Base-by-base conservation (phyloP, 2,888 invertebrate species). In the Sarcophaga carnaria region DNA sequence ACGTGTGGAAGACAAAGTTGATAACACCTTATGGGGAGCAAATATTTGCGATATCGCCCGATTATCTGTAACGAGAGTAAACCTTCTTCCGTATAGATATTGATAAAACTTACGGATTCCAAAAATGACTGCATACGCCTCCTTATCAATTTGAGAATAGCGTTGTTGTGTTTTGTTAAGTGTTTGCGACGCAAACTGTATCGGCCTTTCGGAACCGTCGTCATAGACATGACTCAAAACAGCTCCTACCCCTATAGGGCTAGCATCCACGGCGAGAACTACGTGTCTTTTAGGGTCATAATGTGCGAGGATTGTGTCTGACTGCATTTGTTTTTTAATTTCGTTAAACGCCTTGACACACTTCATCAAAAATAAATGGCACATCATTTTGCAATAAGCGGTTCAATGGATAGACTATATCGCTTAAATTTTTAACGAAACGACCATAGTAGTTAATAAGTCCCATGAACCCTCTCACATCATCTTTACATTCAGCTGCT, bases 21-120 rank as follows among this genome's bases (percentile, higher is more conserved):
- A 86, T 37, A 37, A 37, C 37, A 6, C 37, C 37, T 37, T 6
- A 37, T 37, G 1, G 37, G 37, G 37, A 37, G 37, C 37, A 37
- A 37, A 37, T 69, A 89, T 88, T 80, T 89, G 88, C 1, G 78
- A 75, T 11, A 89, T 78, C 4, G 87, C 77, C 20, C 86, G 86
- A 37, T 89, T 87, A 66, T 89, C 88, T 4, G 93, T 93, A 10
- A 90, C 64, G 17, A 94, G 88, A 0, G 89, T 91, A 87, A 94
- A 94, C 5, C 89, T 87, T 4, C 91, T 85, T 5, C 93, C 94
- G 86, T 90, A 92, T 5, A 94, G 47, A 87, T 92, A 94, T 11
- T 91, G 89, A 80, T 92, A 91, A 87, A 94, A 94, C 86, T 90
- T 90, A 60, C 89, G 89, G 1, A 93, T 89, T 3, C 91, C 92